phyloP scores from a whole-genome alignment of 2,888 invertebrate species.

The Matsumyia berberina region DNA sequence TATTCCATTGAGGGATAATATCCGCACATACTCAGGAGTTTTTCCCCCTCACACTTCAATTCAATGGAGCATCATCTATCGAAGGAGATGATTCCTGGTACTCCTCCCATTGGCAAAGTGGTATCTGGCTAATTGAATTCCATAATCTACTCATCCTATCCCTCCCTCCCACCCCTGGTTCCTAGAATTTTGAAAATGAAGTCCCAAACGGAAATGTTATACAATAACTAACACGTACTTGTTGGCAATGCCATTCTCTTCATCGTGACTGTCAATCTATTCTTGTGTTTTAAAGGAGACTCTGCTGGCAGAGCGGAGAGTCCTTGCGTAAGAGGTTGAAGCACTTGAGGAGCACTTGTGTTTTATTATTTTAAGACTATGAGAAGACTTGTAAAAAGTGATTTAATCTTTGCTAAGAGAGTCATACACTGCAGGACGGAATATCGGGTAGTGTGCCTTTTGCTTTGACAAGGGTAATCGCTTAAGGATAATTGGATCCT shows the following conservation, averaged over 20 bases:
- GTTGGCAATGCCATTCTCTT: neutral
- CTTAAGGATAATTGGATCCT: neutral
- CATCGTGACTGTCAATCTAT: neutral
- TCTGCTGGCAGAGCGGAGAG: neutral
- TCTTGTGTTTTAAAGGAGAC: neutral
- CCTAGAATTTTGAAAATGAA: neutral
- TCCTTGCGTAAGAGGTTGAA: neutral
- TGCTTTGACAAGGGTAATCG: neutral
- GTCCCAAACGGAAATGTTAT: neutral
- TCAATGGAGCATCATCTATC: neutral
- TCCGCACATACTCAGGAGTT: neutral
- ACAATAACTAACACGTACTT: slow-evolving; percentile 16
- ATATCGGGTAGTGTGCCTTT: neutral
- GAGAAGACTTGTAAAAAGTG: neutral
- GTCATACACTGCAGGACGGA: neutral
- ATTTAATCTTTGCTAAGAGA: neutral
- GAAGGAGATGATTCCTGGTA: no score
- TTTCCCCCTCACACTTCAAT: neutral
- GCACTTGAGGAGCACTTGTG: neutral
- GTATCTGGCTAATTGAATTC: slow-evolving; percentile 22
- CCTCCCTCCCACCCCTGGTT: no score
- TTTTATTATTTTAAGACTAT: neutral
- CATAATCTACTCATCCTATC: slow-evolving; percentile 9
- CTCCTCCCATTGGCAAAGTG: neutral
- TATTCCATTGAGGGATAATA: neutral